Evolutionary conservation across 2,113 vertebrate species (phyloP), one percentile per base, ranked within the genome.

Genomic region (Falco punctatus): DNA sequence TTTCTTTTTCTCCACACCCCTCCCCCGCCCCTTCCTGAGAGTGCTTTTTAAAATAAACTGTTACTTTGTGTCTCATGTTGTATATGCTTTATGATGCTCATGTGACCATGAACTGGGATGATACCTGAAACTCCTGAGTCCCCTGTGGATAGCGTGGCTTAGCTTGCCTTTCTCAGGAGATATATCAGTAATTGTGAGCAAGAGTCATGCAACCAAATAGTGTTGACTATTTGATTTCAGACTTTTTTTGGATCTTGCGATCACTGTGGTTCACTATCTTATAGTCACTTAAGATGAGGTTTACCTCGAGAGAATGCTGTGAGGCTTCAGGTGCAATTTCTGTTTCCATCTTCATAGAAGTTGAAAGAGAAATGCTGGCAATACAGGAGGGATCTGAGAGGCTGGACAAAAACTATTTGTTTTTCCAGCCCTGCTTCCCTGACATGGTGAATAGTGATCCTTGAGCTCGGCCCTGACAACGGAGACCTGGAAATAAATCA

Each of bases 71-170:
- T 42, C 14, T 58, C 0, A 0, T 15, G 61, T 20, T 42, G 4
- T 64, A 20, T 11, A 6, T 75, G 17, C 28, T 3, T 74, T 59
- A 21, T 46, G 49, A 27, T 46, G 11, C 51, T 46, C 4, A 3
- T 33, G 2, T 46, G 30, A 35, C 20, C 64, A 67, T 0, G 1
- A 72, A 33, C n/a, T 35, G 7, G 24, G 42, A 40, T 33, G 12
- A 15, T 2, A 9, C 18, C 6, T 74, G 30, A 66, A 73, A 61
- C 3, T 82, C 30, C 35, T 2, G 1, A 15, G 58, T 52, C 12
- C 33, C 14, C 3, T 2, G 1, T 3, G 33, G 33, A 12, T 2
- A 38, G 7, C 1, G 1, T 1, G 15, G 9, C 33, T 52, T 79
- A 48, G 9, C 26, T 78, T 88, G 26, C 5, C 6, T 70, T 51